A percentile compares a stretch with the other conserved stretches of the same genome.
phyloP scores from a whole-genome alignment of 2,113 vertebrate species.

The Sardina pilchardus region DNA sequence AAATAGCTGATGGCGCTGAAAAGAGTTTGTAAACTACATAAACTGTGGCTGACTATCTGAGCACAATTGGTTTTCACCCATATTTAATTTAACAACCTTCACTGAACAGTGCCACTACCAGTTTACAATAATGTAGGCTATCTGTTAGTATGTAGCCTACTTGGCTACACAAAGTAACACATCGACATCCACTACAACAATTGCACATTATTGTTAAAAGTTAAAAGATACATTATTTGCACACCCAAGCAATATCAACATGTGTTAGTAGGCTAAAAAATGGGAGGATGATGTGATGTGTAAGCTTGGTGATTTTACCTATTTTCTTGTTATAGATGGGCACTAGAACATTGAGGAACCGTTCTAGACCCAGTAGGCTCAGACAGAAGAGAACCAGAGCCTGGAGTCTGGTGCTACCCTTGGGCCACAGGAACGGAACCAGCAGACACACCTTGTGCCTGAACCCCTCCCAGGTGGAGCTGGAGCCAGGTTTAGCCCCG shows the following conservation, averaged over 20 bases:
- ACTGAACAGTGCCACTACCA: not conserved
- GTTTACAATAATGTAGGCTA: no score
- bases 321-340: conserved; percentile 88
- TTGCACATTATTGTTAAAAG: conserved; percentile 13
- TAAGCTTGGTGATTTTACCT: conserved; percentile 69
- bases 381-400: conserved; percentile 80
- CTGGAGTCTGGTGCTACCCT: conserved; percentile 73
- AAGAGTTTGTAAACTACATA: not conserved
- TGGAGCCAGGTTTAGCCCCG: conserved; percentile 24
- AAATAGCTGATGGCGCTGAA: not conserved
- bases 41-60: not conserved
- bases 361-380: conserved; percentile 77
- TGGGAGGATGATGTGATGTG: conserved; percentile 15
- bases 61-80: not conserved
- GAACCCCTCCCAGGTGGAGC: conserved; percentile 77
- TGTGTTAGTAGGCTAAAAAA: not conserved
- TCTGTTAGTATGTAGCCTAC: not conserved
- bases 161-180: not conserved
- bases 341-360: conserved; percentile 84
- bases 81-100: not conserved
- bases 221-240: conserved; percentile 48
- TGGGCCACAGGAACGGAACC: conserved; percentile 82
- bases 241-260: conserved; percentile 29
- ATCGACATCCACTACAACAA: conserved; percentile 17
- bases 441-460: conserved; percentile 78